Conservation (phyloP, 2,113 vertebrate species). For the Phodopus roborovskii region DNA sequence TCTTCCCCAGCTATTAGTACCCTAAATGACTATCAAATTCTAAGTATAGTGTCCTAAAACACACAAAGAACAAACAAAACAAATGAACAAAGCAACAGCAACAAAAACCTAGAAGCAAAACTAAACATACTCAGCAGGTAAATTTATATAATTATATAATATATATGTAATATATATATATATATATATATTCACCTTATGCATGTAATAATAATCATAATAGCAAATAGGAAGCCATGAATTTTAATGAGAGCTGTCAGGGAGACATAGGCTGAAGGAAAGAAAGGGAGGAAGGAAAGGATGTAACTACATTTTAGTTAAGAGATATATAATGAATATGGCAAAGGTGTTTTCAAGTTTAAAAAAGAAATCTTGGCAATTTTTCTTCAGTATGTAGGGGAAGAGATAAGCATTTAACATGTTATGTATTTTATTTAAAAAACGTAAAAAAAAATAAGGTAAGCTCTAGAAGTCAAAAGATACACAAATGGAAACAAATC, state of each 20-base stretch:
- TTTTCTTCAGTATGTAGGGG: background rate
- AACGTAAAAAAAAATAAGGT: background rate
- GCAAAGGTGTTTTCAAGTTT: background rate
- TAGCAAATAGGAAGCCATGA: background rate
- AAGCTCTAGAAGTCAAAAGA: background rate
- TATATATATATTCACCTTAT: background rate
- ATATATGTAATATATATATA: background rate
- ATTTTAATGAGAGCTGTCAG: background rate
- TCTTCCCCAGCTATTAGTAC: background rate
- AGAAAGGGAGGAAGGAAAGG: background rate
- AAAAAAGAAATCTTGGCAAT: background rate
- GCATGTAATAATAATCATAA: background rate
- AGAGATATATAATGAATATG: background rate
- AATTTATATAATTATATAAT: background rate
- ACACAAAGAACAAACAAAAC: background rate
- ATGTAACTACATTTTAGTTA: background rate
- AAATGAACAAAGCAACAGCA: background rate
- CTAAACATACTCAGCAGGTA: background rate
- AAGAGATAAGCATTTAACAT: background rate
- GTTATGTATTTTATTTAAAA: background rate
- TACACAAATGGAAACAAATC: background rate
- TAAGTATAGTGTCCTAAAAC: background rate
- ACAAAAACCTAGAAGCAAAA: background rate
- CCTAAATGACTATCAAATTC: background rate
- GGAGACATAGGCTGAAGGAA: background rate